Conservation (phyloP, 2,113 vertebrate genomes). For the Myotis davidii region DNA sequence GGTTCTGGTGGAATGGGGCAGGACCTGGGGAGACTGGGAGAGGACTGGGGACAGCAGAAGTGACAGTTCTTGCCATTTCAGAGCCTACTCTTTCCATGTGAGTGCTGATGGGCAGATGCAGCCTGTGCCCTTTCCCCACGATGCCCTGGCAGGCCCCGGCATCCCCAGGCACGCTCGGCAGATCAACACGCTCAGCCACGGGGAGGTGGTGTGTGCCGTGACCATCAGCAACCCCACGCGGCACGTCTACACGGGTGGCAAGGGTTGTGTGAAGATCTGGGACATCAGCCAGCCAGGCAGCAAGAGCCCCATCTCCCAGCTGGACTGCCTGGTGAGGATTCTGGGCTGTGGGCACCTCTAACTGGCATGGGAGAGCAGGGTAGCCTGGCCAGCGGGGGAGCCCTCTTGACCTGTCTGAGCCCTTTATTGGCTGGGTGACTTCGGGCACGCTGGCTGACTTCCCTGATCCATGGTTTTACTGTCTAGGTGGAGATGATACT, state of each 20-base stretch:
- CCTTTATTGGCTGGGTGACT: neutral
- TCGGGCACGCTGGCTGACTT: neutral
- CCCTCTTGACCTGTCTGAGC: neutral
- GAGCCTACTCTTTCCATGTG: slow-evolving; percentile 97
- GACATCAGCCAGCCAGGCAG: slow-evolving; percentile 98
- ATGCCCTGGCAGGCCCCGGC: slow-evolving; percentile 94
- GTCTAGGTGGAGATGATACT: neutral
- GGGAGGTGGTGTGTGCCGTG: slow-evolving; percentile 96
- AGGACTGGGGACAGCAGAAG: neutral
- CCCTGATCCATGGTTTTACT: neutral
- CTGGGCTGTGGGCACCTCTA: rapidly evolving
- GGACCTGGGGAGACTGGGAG: neutral
- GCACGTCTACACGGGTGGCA: slow-evolving; percentile 97
- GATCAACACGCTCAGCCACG: slow-evolving; percentile 97
- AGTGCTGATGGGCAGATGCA: slow-evolving; percentile 98
- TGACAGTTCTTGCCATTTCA: slow-evolving; percentile 69
- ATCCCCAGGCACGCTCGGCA: slow-evolving; percentile 97
- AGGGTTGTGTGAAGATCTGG: slow-evolving; percentile 99
- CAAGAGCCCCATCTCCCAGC: slow-evolving; percentile 98
- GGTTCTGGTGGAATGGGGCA: neutral
- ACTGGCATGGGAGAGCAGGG: neutral
- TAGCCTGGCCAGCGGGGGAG: neutral
- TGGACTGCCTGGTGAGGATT: slow-evolving; percentile 94
- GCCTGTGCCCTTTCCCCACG: slow-evolving; percentile 96
- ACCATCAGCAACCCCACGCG: slow-evolving; percentile 98